Base-by-base conservation (phyloP, 2,113 vertebrate genomes). In the Triplophysa siluroides region DNA sequence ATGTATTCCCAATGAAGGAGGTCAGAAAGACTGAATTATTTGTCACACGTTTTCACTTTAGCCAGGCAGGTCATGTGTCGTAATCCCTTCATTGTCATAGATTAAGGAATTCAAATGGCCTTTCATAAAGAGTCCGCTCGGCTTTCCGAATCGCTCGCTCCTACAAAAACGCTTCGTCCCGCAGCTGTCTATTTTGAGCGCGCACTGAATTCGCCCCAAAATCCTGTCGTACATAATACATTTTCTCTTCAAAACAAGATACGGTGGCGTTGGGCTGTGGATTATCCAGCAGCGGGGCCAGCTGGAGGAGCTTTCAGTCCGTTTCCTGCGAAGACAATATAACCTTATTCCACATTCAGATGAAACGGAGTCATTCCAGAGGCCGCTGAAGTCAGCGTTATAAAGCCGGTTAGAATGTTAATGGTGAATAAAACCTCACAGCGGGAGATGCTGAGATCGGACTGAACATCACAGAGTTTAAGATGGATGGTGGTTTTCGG, bases 391-490 rank as follows among this genome's bases (percentile, higher is more conserved):
- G 47, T 23, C 56, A 69, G 43, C 62, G 72, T 26, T 23, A 70
- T 66, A 21, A 47, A 56, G 70, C 58, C 29, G 26, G 45, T 33
- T 29, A 21, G 50, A 82, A 68, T 65, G 77, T 65, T 79, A 75
- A 76, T n/a, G 52, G 18, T 78, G 61, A 81, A 24, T 78, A 63
- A 52, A 81, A 41, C 78, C 50, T 54, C 52, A 12, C 61, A 66
- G 76, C 68, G 62, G 50, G 21, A 52, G 38, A 9, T 4, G 26
- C 21, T 61, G 76, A 2, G 38, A 2, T 45, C 47, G 29, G 43
- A 29, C 56, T 21, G 52, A 71, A 47, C 24, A 29, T 23, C 13
- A 23, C 18, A 33, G 24, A 76, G 45, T 23, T 26, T 29, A 65
- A 18, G 3, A 23, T 60, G 29, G 52, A 62, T 78, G 43, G 10